Base-by-base conservation (phyloP, 37 sponge, comb jelly and placozoan species). In the Beroe forskalii region DNA sequence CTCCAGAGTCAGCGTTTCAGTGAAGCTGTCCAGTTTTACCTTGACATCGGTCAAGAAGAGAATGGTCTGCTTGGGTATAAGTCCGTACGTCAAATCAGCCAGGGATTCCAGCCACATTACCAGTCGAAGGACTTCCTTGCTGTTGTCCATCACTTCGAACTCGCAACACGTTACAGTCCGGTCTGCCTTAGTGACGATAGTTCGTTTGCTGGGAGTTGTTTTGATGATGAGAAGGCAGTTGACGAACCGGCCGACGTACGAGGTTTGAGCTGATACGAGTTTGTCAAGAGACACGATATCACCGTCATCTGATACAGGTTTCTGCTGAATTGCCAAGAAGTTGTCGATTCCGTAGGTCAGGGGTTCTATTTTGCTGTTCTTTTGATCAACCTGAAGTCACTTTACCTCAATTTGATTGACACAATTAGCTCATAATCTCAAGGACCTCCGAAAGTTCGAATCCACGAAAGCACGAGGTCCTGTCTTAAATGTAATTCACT, bases 321-420 rank as follows among this genome's bases (percentile, higher is more conserved):
- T 41, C 24, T 80, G 86, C 27, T 24, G 37, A 12, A 80, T 12
- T 35, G 8, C 1, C 24, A 12, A 19, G 24, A 27, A 41, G 28
- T 44, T 38, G 4, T 44, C 86, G n/a, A 35, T 23, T 1, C 86
- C 86, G 31, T 44, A 80, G n/a, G 86, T 41, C 31, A 42, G 25
- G 14, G n/a, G 86, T 25, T 80, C 86, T 1, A 80, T 4, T 27
- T 37, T 41, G 40, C 55, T 25, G 25, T 22, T 39, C 27, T 44
- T 80, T 43, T 80, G 86, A 80, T 80, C 86, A 8, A 80, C 22
- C 86, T 80, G 55, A 80, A 43, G 8, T n/a, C n/a, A n/a, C n/a
- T n/a, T n/a, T n/a, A n/a, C n/a, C n/a, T n/a, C n/a, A n/a, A n/a
- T n/a, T 20, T 20, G n/a, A n/a, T n/a, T n/a, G n/a, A n/a, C n/a